Percentiles rank a stretch among this genome's conserved stretches.
Conservation (phyloP, 2,113 vertebrate species). For the Macroglossus sobrinus region DNA sequence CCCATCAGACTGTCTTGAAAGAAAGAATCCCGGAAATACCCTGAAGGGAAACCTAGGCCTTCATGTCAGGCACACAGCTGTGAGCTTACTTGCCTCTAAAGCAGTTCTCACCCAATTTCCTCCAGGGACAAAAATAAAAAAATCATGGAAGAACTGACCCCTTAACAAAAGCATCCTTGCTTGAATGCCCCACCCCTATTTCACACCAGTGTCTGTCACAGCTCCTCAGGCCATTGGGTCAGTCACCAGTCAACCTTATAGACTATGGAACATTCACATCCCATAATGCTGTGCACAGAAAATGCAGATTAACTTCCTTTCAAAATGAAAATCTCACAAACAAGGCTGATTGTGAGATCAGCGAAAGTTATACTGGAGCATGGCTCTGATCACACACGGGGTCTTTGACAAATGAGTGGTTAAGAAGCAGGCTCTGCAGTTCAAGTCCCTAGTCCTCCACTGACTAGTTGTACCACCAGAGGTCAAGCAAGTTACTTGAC, state of each 20-base stretch:
- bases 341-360: accelerated
- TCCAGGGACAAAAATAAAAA: neutral
- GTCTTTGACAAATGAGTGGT: neutral
- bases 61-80: neutral
- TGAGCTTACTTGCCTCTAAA: neutral
- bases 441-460: accelerated
- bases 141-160: neutral
- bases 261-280: neutral
- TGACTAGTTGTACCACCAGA: accelerated
- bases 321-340: neutral
- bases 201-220: accelerated
- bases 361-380: accelerated
- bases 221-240: neutral
- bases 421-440: neutral
- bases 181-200: neutral
- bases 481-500: too few relatives aligned
- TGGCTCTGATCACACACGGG: neutral
- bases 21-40: neutral
- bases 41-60: neutral
- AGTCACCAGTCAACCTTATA: accelerated
- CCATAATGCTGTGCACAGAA: neutral
- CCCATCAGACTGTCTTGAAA: neutral
- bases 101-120: neutral
- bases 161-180: too few relatives aligned
- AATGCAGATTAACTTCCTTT: neutral